These are phyloP conservation scores for Fistularia commersonii DNA, from an alignment of 2,797 vertebrate genomes.

Conservation along the genomic window DNA sequence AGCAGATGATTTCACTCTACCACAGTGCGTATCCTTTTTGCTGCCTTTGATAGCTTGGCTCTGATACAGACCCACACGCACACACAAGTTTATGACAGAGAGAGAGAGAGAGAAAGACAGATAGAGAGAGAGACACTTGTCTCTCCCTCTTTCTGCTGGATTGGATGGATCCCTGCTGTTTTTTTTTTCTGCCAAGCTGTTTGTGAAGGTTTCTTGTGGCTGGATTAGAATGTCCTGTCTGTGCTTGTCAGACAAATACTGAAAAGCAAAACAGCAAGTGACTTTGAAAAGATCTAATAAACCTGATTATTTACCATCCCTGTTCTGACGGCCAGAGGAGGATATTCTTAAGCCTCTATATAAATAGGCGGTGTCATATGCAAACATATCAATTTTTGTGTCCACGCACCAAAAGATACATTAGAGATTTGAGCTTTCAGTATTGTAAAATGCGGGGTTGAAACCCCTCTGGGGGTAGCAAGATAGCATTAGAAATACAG, in stretches of 20 bases:
- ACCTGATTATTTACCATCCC: neutral
- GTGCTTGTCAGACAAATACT: neutral
- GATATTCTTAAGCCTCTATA: neutral
- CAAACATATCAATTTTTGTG: too few relatives aligned
- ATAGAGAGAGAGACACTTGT: too few relatives aligned
- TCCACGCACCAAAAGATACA: too few relatives aligned
- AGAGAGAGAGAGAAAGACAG: too few relatives aligned
- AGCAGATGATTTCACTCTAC: conserved; percentile 39
- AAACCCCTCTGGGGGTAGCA: too few relatives aligned
- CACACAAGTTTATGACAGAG: neutral
- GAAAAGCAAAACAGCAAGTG: neutral
- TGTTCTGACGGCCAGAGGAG: too few relatives aligned
- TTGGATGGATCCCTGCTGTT: conserved; percentile 3
- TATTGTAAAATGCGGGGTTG: too few relatives aligned
- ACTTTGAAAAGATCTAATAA: too few relatives aligned
- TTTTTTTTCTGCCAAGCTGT: conserved; percentile 12
- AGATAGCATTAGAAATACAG: too few relatives aligned
- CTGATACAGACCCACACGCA: conserved; percentile 15
- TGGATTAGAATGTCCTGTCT: conserved; percentile 8
- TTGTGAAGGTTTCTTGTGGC: conserved; percentile 7
- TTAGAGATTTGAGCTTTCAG: too few relatives aligned
- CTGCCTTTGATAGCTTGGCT: conserved; percentile 27
- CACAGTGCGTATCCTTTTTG: conserved; percentile 16
- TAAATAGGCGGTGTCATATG: too few relatives aligned
- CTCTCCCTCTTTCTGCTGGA: neutral